phyloP scores from a whole-genome alignment of 1,140 invertebrate species.

The Acromyrmex charruanus region DNA sequence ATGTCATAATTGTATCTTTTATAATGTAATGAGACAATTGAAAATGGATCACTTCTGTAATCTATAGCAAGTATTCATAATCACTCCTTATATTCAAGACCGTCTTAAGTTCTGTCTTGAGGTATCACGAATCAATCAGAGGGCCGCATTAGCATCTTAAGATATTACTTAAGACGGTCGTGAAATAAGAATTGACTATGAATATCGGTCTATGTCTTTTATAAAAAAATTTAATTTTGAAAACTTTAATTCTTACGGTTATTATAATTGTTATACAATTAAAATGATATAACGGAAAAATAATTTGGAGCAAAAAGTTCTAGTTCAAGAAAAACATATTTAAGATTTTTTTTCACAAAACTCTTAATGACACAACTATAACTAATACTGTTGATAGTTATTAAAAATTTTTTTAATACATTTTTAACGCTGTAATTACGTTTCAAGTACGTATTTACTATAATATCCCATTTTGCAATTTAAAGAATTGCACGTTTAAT shows the following conservation, averaged over 20 bases:
- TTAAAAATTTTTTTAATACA: not conserved
- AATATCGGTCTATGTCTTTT: not conserved
- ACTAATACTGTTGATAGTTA: not conserved
- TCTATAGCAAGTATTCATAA: too few species aligned
- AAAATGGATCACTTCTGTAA: slow-evolving; percentile 8
- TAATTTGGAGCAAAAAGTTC: not conserved
- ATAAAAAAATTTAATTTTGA: not conserved
- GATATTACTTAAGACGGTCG: too few species aligned
- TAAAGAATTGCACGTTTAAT: not conserved
- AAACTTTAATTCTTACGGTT: not conserved
- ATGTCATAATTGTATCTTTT: slow-evolving; percentile 77
- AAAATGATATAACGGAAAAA: not conserved
- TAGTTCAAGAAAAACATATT: not conserved
- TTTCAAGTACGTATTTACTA: not conserved
- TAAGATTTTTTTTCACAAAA: not conserved
- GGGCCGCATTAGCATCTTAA: too few species aligned
- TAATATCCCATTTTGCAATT: not conserved
- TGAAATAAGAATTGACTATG: too few species aligned
- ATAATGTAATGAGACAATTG: slow-evolving; percentile 73
- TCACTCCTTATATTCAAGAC: too few species aligned
- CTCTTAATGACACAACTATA: not conserved
- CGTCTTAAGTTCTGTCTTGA: too few species aligned
- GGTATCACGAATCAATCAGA: too few species aligned
- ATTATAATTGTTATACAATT: not conserved
- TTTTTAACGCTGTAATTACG: not conserved